Base-by-base conservation (phyloP, 2,113 vertebrate genomes). In the Phodopus roborovskii region DNA sequence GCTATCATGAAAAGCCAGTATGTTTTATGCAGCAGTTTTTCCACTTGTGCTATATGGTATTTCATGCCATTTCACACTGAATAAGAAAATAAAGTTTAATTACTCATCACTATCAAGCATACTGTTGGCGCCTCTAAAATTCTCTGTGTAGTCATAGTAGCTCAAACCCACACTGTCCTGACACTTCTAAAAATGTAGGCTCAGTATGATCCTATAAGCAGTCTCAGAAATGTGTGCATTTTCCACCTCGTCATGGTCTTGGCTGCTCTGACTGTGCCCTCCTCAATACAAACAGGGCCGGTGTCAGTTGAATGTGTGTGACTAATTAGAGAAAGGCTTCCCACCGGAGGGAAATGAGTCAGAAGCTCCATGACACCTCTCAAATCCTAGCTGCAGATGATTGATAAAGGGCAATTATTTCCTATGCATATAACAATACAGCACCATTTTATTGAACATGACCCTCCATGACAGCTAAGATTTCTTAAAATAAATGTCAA, bases 401-500 rank as follows among this genome's bases (percentile, higher is more conserved):
- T 74, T 28, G 20, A 48, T 39, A 87, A 7, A 26, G 17, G 83
- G 2, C 12, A 36, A 26, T 81, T 28, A 12, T 90, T 96, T 92
- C 75, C 36, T 66, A 62, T 58, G 17, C 17, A 71, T 62, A 82
- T 48, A 93, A 78, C 77, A 91, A 86, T 73, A 68, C 20, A 90
- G 48, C 3, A 70, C 4, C 13, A 7, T 22, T 88, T 92, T 95
- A 20, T 84, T 92, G 33, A 97, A 86, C 83, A 7, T 82, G 20
- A 33, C 9, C 93, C 17, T 36, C 50, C 5, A 71, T 62, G 58
- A 90, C 9, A 88, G 1, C 39, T 78, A 28, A 78, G 8, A 68
- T 92, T 7, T 68, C 56, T 64, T 92, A 64, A 95, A 93, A 85
- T 82, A 15, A 88, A 97, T 94, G 84, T 94, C 73, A 92, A 66